Evolutionary conservation across 2,797 vertebrate genomes (phyloP), one percentile per base, ranked within the genome.

Genomic region (Acanthiza pusilla): DNA sequence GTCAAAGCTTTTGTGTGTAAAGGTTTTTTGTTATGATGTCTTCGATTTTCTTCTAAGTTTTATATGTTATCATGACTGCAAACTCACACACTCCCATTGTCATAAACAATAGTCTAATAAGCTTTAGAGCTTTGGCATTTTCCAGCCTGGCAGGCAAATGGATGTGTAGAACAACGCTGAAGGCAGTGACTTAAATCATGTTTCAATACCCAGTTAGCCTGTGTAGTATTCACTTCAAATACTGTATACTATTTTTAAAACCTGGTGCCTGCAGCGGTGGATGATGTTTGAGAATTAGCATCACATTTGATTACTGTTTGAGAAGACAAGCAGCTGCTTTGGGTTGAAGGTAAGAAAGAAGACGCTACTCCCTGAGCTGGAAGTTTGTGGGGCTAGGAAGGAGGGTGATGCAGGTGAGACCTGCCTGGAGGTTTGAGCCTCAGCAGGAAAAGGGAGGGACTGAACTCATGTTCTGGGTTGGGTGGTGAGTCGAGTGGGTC

Each of bases 31-130:
- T n/a, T 89, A 85, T 82, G 54, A 36, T 77, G 74, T 88, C 68
- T 71, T 93, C 74, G 36, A 70, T 95, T 95, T 91, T 91, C 78
- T 85, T 84, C 29, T 43, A 40, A 78, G n/a, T 77, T 53, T 80
- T 38, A 26, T 63, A 10, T 71, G 32, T 95, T 96, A 66, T 93
- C 58, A 23, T 53, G 47, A 73, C 67, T 58, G 48, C 65, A 86
- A 65, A 73, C 45, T 85, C 82, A 47, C 26, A 61, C 34, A 25
- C 54, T 87, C 26, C 43, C 32, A 30, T 70, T 92, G 83, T 81
- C 75, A 89, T 76, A 83, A 93, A 70, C 63, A 67, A 42, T 82
- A 58, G 63, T n/a, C 81, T 70, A 65, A 90, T 88, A 83, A 84
- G n/a, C 66, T 90, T 67, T 43, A 73, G 43, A 74, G 77, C 60